Base-by-base conservation (phyloP, 2,888 invertebrate genomes). In the Thera britannica region DNA sequence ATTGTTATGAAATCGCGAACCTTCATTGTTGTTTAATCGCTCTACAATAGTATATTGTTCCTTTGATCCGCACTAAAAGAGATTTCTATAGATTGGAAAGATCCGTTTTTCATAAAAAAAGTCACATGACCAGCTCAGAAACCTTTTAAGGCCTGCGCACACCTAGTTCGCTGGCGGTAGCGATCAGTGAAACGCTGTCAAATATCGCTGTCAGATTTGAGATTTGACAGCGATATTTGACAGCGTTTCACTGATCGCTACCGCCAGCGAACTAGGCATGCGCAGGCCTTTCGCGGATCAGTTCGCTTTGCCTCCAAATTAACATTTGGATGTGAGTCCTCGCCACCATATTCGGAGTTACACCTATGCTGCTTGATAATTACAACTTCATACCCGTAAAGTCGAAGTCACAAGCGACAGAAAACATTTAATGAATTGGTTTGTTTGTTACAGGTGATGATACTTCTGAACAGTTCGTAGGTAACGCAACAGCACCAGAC, bases 401-500 rank as follows among this genome's bases (percentile, higher is more conserved):
- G 70, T 71, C 69, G 67, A 62, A 61, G 62, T 58, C 66, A 62
- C 68, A 11, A 75, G 74, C 76, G 73, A 68, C 66, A 72, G 72
- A 44, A 75, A 82, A 80, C 72, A 79, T 83, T 77, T 79, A 81
- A 83, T 82, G 79, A 82, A 85, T 86, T 83, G 79, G 79, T 90
- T 90, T 48, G 3, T 52, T 52, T 94, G 84, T 95, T 95, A 80
- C 95, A 96, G 96, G 95, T 87, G 96, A 96, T 87, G 96, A 96
- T 90, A 94, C 95, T 85, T 95, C 96, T 78, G 96, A 96, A 80
- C 95, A 95, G 86, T 97, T 97, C 89, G 94, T 95, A 82, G 98
- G 98, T 79, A 98, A 98, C 89, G 94, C 95, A 80, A 96, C 97
- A 76, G 95, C 95, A 83, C 95, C 96, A 80, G 97, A 98, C 90